Percentiles rank a stretch among this genome's conserved stretches.
Evolutionary conservation across 2,113 vertebrate genomes (phyloP).

Genomic region (Sisor rabdophorus): DNA sequence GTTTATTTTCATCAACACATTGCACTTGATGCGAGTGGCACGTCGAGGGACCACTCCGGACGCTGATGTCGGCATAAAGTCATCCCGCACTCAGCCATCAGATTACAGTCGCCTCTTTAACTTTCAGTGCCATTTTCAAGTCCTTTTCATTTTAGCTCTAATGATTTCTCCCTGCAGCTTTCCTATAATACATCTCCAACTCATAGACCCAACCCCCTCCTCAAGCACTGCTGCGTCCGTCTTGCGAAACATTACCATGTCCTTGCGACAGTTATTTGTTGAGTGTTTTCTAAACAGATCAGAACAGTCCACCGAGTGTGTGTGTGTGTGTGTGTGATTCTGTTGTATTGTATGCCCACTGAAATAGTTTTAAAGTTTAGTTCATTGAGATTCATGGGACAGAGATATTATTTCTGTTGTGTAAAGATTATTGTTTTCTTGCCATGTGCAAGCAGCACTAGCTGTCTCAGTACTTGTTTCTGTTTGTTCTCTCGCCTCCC

Average conservation of each 20-base stretch:
- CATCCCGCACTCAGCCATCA: slow-evolving; percentile 82
- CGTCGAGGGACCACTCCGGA: slow-evolving; percentile 91
- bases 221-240: slow-evolving; percentile 49
- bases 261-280: slow-evolving; percentile 60
- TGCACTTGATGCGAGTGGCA: slow-evolving; percentile 83
- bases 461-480: background rate
- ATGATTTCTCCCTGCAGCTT: slow-evolving; percentile 52
- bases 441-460: too few relatives aligned
- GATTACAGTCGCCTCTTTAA: slow-evolving; percentile 85
- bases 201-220: slow-evolving; percentile 38
- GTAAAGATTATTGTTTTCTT: too few relatives aligned
- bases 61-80: slow-evolving; percentile 94
- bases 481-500: background rate
- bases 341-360: slow-evolving; percentile 14
- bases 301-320: slow-evolving; percentile 39
- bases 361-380: slow-evolving; percentile 6
- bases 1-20: slow-evolving; percentile 92
- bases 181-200: slow-evolving; percentile 25
- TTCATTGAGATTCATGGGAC: slow-evolving; percentile 2
- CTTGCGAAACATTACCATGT: slow-evolving; percentile 31
- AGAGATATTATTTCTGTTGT: background rate
- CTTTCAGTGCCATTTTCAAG: slow-evolving; percentile 70
- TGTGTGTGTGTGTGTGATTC: slow-evolving; percentile 9
- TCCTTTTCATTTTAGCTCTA: slow-evolving; percentile 57
- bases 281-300: slow-evolving; percentile 47